These are phyloP conservation scores for Rhinolophus ferrumequinum DNA, from an alignment of 2,113 vertebrate genomes.

Conservation along the genomic window DNA sequence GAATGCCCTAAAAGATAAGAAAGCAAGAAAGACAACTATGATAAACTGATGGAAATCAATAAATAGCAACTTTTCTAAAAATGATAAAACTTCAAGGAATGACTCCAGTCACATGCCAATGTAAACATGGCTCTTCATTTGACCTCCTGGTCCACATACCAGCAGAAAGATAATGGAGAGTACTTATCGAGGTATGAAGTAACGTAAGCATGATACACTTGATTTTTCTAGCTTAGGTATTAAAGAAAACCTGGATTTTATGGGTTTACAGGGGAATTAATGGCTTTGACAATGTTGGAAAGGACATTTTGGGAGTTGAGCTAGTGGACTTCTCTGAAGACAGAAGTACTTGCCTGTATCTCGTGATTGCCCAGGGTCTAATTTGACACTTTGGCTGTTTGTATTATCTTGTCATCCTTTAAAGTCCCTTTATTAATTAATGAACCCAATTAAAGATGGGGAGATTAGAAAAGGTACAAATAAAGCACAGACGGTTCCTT, in stretches of 20 bases:
- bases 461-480: not conserved
- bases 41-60: conserved; percentile 9
- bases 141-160: not conserved
- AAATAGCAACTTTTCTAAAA: not conserved
- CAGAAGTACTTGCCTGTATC: not conserved
- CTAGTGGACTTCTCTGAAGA: not conserved
- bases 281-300: not conserved
- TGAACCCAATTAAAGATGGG: not conserved
- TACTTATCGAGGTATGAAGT: not conserved
- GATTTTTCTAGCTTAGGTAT: not conserved
- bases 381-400: not conserved
- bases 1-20: not conserved
- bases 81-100: not conserved
- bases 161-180: not conserved
- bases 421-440: not conserved
- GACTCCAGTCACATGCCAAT: not conserved
- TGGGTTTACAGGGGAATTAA: not conserved
- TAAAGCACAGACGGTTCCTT: not conserved
- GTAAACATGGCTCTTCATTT: not conserved
- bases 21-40: not conserved
- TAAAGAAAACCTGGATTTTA: not conserved
- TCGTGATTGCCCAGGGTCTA: not conserved
- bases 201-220: not conserved
- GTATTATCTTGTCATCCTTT: not conserved
- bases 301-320: not conserved